A percentile compares a stretch with the other conserved stretches of the same genome.
Evolutionary conservation across 2,113 vertebrate species (phyloP).

Genomic region (Cynoglossus semilaevis): DNA sequence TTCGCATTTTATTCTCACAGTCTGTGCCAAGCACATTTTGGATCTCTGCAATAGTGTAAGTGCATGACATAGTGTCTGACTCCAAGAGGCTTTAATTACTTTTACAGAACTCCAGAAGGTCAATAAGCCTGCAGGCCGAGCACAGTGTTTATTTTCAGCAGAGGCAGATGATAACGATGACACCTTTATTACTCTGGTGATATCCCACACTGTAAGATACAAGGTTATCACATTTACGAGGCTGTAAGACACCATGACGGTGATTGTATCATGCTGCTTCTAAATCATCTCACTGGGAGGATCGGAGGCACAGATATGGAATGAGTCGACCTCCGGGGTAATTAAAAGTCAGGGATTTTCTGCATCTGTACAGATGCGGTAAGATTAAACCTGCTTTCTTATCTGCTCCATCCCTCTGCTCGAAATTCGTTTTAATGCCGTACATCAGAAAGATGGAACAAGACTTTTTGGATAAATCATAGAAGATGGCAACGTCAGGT

Average conservation of each 20-base stretch:
- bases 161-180: constrained; percentile 43
- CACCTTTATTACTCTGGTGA: constrained; percentile 28
- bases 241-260: constrained; percentile 19
- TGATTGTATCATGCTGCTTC: constrained; percentile 21
- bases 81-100: constrained; percentile 44
- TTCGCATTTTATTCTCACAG: constrained; percentile 2
- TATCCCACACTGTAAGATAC: constrained; percentile 23
- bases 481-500: no score
- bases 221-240: constrained; percentile 49
- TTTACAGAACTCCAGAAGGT: constrained; percentile 25
- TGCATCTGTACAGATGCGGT: constrained; percentile 8
- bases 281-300: constrained; percentile 49
- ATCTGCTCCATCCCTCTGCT: no score
- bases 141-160: constrained; percentile 21
- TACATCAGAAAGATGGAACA: no score
- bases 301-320: constrained; percentile 14
- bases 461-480: no score
- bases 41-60: constrained; percentile 21
- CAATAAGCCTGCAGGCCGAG: constrained; percentile 4
- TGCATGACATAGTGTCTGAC: constrained; percentile 37
- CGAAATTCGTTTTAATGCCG: no score
- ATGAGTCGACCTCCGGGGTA: constrained; percentile 20
- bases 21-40: constrained; percentile 39
- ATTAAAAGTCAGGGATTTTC: constrained; percentile 24
- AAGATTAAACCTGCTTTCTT: neutral